Conservation (phyloP, 2,888 invertebrate genomes). For the Leucoma salicis region DNA sequence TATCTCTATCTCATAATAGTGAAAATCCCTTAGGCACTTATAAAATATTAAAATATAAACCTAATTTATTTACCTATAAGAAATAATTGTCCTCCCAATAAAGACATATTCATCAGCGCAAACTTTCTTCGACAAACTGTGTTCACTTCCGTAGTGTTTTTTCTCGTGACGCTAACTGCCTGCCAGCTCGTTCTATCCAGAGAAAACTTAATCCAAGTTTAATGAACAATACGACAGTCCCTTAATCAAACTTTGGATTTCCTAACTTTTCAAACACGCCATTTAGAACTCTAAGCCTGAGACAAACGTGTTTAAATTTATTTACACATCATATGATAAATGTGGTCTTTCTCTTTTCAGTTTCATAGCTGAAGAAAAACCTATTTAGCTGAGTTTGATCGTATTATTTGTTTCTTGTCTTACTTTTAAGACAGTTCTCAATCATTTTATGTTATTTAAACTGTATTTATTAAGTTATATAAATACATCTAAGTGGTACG, state of each 20-base stretch:
- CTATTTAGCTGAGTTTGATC: conserved; percentile 78
- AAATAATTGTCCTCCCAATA: conserved; percentile 33
- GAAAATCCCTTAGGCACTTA: neutral
- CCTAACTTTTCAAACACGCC: conserved; percentile 40
- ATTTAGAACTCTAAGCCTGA: conserved; percentile 40
- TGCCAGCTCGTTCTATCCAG: conserved; percentile 79
- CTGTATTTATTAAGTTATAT: neutral
- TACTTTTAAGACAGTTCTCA: conserved; percentile 45
- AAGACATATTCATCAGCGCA: conserved; percentile 45
- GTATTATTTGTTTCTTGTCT: conserved; percentile 77
- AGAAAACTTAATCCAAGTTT: conserved; percentile 83
- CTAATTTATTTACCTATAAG: conserved; percentile 22
- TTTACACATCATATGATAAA: conserved; percentile 11
- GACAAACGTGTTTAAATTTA: conserved; percentile 31
- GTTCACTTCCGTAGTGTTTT: conserved; percentile 58
- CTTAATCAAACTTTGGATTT: conserved; percentile 82
- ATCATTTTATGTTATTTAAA: neutral
- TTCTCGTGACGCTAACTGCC: conserved; percentile 78
- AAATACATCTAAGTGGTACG: neutral
- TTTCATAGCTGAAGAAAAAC: conserved; percentile 63
- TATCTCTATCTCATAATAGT: no score
- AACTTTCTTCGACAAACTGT: conserved; percentile 59
- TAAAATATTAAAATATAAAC: conserved; percentile 15
- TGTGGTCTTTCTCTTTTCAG: conserved; percentile 37
- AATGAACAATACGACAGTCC: conserved; percentile 83